phyloP scores from a whole-genome alignment of 2,113 vertebrate genomes.

The Pluvialis apricaria region DNA sequence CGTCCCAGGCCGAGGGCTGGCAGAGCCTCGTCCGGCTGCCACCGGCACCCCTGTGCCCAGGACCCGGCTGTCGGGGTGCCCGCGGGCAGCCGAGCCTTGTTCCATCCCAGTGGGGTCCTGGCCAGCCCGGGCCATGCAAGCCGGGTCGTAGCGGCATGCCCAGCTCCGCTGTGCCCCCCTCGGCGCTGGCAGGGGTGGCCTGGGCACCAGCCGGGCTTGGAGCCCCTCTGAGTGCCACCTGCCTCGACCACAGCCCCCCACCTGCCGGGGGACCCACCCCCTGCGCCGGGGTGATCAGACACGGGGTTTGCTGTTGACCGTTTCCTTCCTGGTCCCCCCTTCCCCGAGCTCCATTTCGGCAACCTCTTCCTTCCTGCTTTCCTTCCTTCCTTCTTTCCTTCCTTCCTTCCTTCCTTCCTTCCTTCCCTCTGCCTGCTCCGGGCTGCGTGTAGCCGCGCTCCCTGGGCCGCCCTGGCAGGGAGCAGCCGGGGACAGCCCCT shows the following conservation, averaged over 20 bases:
- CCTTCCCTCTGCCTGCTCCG: not conserved
- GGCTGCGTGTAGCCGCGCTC: not conserved
- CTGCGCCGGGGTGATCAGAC: accelerated
- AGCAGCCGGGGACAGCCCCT: not conserved
- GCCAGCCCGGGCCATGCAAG: not conserved
- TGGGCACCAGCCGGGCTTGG: not conserved
- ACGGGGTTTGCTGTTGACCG: not conserved
- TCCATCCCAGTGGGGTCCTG: not conserved
- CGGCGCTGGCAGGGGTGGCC: not conserved
- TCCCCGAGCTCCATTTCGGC: not conserved
- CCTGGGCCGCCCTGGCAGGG: not conserved
- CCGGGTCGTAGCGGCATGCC: not conserved
- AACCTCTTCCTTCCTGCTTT: not conserved
- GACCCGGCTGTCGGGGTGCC: not conserved
- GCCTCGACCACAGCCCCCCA: not conserved
- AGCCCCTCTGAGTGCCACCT: accelerated
- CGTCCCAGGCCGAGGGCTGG: not conserved
- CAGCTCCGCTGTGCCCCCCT: not conserved
- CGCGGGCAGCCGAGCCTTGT: accelerated
- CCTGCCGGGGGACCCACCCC: no score
- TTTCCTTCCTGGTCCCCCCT: not conserved
- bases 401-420: not conserved
- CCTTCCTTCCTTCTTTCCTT: not conserved
- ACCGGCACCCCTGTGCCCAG: not conserved
- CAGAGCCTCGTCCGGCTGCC: not conserved